Percentiles rank a stretch among this genome's conserved stretches.
These are phyloP conservation scores for Stegodyphus dumicola DNA, from an alignment of 1,140 invertebrate genomes.

Conservation along the genomic window DNA sequence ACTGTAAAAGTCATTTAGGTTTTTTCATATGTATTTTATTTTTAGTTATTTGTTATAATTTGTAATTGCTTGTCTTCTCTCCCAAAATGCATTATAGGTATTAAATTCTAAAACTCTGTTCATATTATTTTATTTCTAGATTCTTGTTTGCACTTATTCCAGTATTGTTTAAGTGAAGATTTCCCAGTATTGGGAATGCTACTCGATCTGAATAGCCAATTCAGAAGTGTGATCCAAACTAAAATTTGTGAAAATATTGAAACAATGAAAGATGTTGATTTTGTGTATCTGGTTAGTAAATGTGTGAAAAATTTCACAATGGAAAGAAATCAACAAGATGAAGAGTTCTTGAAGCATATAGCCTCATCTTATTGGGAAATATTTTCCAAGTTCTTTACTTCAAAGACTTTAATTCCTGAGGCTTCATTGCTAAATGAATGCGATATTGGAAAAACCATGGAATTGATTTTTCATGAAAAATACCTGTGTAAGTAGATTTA, in stretches of 20 bases:
- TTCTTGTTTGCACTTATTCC: slow-evolving; percentile 1
- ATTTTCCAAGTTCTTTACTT: not conserved
- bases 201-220: slow-evolving; percentile 1
- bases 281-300: slow-evolving; percentile 31
- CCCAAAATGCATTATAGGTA: no score
- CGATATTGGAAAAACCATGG: not conserved
- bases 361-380: not conserved
- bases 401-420: not conserved
- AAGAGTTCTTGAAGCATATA: slow-evolving; percentile 7
- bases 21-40: no score
- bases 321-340: not conserved
- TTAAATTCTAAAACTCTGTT: no score
- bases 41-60: no score
- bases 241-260: not conserved
- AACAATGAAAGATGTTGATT: not conserved
- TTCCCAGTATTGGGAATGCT: slow-evolving; percentile 8
- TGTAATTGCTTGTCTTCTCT: no score
- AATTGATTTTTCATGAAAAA: slow-evolving; percentile 4
- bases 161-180: slow-evolving; percentile 9
- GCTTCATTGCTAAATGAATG: not conserved
- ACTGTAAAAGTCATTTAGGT: no score
- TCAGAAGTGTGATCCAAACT: slow-evolving; percentile 9
- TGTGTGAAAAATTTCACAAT: not conserved
- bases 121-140: slow-evolving; percentile 11
- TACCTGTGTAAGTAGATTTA: not conserved